Percentiles rank a stretch among this genome's conserved stretches.
Evolutionary conservation across 2,113 vertebrate genomes (phyloP).

Genomic region (Erinaceus europaeus): DNA sequence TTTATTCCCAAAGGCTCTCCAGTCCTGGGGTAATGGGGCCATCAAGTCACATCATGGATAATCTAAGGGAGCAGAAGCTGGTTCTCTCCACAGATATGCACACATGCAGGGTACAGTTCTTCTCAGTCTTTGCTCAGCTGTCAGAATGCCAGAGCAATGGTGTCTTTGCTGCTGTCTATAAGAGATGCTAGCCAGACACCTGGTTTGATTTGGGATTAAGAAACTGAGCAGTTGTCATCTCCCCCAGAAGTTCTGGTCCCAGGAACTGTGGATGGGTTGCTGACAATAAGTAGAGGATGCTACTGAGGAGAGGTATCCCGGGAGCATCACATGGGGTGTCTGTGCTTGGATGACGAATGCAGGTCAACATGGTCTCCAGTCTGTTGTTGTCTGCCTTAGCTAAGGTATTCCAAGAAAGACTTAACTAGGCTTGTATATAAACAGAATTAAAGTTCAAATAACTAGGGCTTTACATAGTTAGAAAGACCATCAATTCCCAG

Average conservation of each 20-base stretch:
- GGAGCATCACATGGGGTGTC: background rate
- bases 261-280: background rate
- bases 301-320: background rate
- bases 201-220: constrained; percentile 30
- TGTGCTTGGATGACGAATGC: background rate
- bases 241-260: background rate
- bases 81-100: background rate
- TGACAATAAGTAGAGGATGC: background rate
- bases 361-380: background rate
- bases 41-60: background rate
- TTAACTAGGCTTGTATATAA: no score
- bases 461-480: no score
- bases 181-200: constrained; percentile 61
- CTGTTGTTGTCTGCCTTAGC: no score
- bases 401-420: no score
- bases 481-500: no score
- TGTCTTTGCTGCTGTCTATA: constrained; percentile 67
- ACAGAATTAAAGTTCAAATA: no score
- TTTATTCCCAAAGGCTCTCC: background rate
- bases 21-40: background rate
- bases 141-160: constrained; percentile 56
- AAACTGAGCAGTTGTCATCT: background rate
- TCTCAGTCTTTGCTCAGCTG: background rate
- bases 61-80: background rate
- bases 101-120: background rate